Conservation (phyloP, 2,113 vertebrate species). For the Hemicordylus capensis region DNA sequence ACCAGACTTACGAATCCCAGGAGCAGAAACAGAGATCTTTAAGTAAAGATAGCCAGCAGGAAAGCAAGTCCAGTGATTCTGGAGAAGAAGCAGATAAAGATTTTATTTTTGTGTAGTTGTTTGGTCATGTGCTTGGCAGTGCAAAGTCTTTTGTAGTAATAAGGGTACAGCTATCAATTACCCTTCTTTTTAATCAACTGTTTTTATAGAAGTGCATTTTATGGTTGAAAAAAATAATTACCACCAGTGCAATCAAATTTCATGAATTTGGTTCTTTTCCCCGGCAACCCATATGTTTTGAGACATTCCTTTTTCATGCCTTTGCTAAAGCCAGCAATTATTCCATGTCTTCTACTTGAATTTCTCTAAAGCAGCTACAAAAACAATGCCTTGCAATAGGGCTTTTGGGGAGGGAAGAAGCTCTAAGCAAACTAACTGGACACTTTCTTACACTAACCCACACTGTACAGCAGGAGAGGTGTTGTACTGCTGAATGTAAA, state of each 20-base stretch:
- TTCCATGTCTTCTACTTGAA: constrained; percentile 74
- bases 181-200: constrained; percentile 53
- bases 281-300: constrained; percentile 34
- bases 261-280: constrained; percentile 45
- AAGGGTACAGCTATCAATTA: constrained; percentile 51
- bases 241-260: constrained; percentile 37
- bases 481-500: constrained; percentile 69
- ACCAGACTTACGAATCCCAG: constrained; percentile 77
- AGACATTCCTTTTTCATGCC: constrained; percentile 58
- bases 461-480: constrained; percentile 58
- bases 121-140: constrained; percentile 35
- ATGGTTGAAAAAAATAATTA: neutral
- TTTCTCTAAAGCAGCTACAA: constrained; percentile 74
- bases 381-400: constrained; percentile 57
- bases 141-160: constrained; percentile 51
- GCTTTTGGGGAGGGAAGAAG: constrained; percentile 29
- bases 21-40: constrained; percentile 78
- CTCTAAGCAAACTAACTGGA: constrained; percentile 62
- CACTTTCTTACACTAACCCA: constrained; percentile 37
- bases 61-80: constrained; percentile 87
- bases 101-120: constrained; percentile 88
- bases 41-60: constrained; percentile 79
- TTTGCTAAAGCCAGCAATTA: constrained; percentile 69
- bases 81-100: constrained; percentile 90
- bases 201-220: constrained; percentile 53